Base-by-base conservation (phyloP, 1,140 invertebrate species). In the Zaprionus tsacasi region DNA sequence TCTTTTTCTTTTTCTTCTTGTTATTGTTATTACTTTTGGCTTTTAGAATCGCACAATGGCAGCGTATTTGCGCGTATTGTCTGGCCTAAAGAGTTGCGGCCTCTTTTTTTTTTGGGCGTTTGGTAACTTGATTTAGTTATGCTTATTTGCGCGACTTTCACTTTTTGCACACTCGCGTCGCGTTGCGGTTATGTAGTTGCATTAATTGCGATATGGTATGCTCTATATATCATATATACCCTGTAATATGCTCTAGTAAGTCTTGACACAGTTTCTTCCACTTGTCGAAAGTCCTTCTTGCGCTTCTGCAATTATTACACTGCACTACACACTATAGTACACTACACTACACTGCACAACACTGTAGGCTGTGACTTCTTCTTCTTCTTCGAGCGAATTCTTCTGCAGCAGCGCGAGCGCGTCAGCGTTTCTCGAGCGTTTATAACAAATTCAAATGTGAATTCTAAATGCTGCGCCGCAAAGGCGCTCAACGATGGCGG, bases 361-460 rank as follows among this genome's bases (percentile, higher is more conserved):
- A 43, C 36, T 12, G n/a, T 38, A 43, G 6, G n/a, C 65, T 43
- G 43, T 30, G 27, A 3, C 27, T 30, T 30, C 27, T 30, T 30
- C 27, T 30, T 30, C 27, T 30, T 30, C 27, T 30, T 5, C 27
- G 27, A 30, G 27, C 27, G 36, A 60, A 50, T 78, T 67, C 74
- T 63, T 73, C 77, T 13, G 33, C 33, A 35, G 33, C 7, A 35
- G 33, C 27, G 76, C 82, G 82, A 82, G 79, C 81, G 82, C 82
- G 88, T 91, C 91, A 89, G 72, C 85, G 83, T 88, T 87, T 78
- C 83, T 87, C 85, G 83, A 83, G 83, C 81, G 83, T 87, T 89
- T 92, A 88, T 92, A 91, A 92, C 40, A 91, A 92, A 91, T 92
- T 91, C 87, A 85, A 91, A 91, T 89, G 86, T 77, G 91, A 45